These are phyloP conservation scores for Myotis lucifugus DNA, from an alignment of 2,113 vertebrate species.

Conservation along the genomic window DNA sequence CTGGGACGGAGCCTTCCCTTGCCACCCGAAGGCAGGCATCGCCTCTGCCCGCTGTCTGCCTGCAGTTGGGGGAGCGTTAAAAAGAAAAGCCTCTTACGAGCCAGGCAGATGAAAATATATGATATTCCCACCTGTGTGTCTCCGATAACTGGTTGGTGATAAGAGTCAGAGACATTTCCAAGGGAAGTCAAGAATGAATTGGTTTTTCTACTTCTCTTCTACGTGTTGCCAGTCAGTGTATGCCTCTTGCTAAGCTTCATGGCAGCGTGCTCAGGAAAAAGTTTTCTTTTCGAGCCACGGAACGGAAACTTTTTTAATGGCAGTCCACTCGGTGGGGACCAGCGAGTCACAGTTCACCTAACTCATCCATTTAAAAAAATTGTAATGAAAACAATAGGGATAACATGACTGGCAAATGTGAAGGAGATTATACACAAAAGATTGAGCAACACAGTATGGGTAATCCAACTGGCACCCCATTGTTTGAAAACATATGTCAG, in stretches of 20 bases:
- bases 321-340: neutral
- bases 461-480: neutral
- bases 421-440: neutral
- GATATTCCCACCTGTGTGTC: neutral
- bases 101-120: constrained; percentile 2
- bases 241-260: neutral
- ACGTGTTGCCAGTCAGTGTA: neutral
- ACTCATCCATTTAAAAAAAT: neutral
- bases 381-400: neutral
- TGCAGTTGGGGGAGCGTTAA: neutral
- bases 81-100: neutral
- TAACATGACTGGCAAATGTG: neutral
- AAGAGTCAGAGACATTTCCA: constrained; percentile 41
- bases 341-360: neutral
- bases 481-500: neutral
- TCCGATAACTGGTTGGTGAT: neutral
- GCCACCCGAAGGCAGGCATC: neutral
- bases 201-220: constrained; percentile 43
- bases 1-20: neutral
- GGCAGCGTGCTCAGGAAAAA: neutral
- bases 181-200: constrained; percentile 54
- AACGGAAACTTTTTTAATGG: neutral
- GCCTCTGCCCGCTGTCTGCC: neutral
- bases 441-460: neutral
- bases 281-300: neutral